phyloP scores from a whole-genome alignment of 2,113 vertebrate genomes.

The Eulemur rufifrons region DNA sequence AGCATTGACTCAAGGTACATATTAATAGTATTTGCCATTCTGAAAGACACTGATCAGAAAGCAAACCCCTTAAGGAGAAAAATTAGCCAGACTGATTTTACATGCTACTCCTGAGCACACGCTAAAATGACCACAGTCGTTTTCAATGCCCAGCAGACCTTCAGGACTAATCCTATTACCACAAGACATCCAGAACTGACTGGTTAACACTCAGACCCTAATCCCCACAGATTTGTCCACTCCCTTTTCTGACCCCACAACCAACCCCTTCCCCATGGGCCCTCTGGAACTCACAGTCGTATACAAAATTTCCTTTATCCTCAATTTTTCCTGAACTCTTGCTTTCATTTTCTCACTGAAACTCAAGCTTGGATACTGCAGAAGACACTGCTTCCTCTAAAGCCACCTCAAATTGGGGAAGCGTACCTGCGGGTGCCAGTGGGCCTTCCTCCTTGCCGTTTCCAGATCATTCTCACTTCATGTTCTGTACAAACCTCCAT shows the following conservation, averaged over 20 bases:
- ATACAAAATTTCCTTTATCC: neutral
- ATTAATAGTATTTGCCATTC: neutral
- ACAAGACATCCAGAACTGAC: neutral
- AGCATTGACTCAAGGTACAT: neutral
- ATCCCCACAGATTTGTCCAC: neutral
- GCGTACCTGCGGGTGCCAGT: rapidly evolving
- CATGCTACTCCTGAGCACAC: rapidly evolving
- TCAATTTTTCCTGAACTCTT: neutral
- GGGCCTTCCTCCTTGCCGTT: rapidly evolving
- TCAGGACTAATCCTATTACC: neutral
- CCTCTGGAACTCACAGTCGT: neutral
- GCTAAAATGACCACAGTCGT: neutral
- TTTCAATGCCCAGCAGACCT: neutral
- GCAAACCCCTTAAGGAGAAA: neutral
- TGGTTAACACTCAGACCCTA: neutral
- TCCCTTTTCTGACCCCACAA: neutral
- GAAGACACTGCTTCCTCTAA: neutral
- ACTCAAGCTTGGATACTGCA: neutral
- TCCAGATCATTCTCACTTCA: neutral
- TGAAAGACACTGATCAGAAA: neutral
- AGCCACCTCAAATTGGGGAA: rapidly evolving
- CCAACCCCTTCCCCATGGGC: too few species aligned
- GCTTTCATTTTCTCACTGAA: neutral
- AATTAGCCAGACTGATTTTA: neutral
- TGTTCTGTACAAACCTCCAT: neutral